These are phyloP conservation scores for Apodemia duryi DNA, from an alignment of 2,888 invertebrate species.

Conservation along the genomic window DNA sequence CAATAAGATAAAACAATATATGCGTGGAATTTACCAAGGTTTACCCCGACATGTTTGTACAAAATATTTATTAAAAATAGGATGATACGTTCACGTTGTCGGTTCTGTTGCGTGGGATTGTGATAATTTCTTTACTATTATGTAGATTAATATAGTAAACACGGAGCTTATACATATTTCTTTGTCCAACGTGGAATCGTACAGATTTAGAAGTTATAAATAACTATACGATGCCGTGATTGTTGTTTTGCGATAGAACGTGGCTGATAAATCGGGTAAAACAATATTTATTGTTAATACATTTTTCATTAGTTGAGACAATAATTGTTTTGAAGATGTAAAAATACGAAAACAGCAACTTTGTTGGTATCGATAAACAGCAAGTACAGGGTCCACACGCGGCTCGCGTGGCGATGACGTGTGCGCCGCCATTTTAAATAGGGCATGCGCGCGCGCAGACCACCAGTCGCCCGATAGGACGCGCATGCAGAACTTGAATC, in stretches of 20 bases:
- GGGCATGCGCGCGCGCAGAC: conserved; percentile 78
- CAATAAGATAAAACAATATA: no score
- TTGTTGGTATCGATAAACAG: conserved; percentile 52
- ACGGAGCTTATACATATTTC: background rate
- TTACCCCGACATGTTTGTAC: background rate
- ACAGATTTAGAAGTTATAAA: background rate
- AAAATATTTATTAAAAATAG: conserved; percentile 3
- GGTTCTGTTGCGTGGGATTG: background rate
- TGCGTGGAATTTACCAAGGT: background rate
- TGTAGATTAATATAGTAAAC: conserved; percentile 1
- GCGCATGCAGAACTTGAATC: conserved; percentile 38
- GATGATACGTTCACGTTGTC: background rate
- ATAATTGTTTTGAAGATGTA: conserved; percentile 14
- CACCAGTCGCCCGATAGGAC: conserved; percentile 79
- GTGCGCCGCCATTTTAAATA: conserved; percentile 72
- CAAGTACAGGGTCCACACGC: conserved; percentile 67
- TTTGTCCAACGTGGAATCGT: conserved; percentile 3
- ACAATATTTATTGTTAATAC: conserved; percentile 1
- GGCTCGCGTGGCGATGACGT: conserved; percentile 71
- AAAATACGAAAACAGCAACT: conserved; percentile 52
- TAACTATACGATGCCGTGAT: background rate
- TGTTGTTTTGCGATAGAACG: background rate
- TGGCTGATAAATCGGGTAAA: background rate
- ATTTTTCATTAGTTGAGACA: background rate
- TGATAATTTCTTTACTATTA: background rate